Evolutionary conservation across 2,113 vertebrate species (phyloP), one percentile per base, ranked within the genome.

Genomic region (Cynocephalus volans): DNA sequence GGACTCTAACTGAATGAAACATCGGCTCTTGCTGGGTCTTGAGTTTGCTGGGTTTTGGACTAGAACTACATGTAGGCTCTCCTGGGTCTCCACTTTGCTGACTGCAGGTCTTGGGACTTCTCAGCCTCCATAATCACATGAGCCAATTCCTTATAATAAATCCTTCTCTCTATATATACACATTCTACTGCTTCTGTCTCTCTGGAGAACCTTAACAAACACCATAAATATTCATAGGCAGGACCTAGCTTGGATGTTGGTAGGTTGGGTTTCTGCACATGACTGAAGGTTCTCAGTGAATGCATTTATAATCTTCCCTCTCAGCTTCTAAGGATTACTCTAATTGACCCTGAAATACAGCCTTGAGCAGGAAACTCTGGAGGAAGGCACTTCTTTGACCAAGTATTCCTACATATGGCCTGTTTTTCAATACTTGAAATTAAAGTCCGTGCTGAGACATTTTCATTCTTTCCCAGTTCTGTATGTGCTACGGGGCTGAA

Each of bases 401-500:
- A 96, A 90, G 93, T 84, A 94, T 65, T 96, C 83, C 84, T 77
- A 95, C 90, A 95, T 82, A 86, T 21, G 50, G 60, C 76, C 81
- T 45, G 33, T 54, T 95, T 96, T 62, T 88, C 76, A 95, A 95
- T 95, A 84, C 80, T 82, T 89, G 84, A 93, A 97, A 95, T 97
- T 26, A 65, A 77, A 97, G 73, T 88, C 83, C n/a, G 6, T 56
- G 65, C 9, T 58, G 79, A 73, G 82, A 93, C 70, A 52, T 90
- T 73, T 95, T 93, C 54, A 41, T 64, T 81, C 64, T 91, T 69
- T 45, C 50, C 79, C 11, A n/a, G 92, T 62, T 82, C 65, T 73
- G 75, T 45, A 45, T 5, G n/a, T 83, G 67, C 84, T 19, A 17
- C 0, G n/a, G 67, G 90, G 45, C 84, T 90, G 75, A 85, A 94